Evolutionary conservation across 2,113 vertebrate species (phyloP), one percentile per base, ranked within the genome.

Genomic region (Silurus glanis): DNA sequence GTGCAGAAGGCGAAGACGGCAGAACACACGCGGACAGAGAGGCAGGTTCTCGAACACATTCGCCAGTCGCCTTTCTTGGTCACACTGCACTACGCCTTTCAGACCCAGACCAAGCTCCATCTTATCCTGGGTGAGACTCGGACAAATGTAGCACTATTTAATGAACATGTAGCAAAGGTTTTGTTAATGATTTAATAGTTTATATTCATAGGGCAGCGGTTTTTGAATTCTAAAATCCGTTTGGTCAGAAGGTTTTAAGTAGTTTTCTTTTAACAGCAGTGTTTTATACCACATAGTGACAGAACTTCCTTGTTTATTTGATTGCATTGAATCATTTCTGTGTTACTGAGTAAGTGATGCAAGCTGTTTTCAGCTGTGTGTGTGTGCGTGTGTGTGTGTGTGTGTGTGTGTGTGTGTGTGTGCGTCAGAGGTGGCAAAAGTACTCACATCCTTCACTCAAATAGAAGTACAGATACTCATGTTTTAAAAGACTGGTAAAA

Each of bases 71-170:
- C 97, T 37, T 98, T 97, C 93, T 94, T 98, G 87, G 97, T 98
- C 88, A 97, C 97, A 0, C 95, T 98, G 83, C 97, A 97, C 92
- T 98, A 98, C 1, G 97, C 97, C 92, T 98, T 98, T 91, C 97
- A 98, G 93, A 98, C 97, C 0, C 96, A 97, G 12, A 95, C 96
- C 91, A 97, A 97, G 84, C 95, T 97, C 67, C 97, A 98, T 87
- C 97, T 97, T 83, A 97, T 98, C 91, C 93, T 98, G 75, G 97
- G 97, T 98, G 90, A 94, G 94, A 53, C n/a, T 49, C 16, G 4
- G 21, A 5, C 12, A 16, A 17, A 25, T 23, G 17, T 67, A 12
- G 25, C 25, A 17, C 6, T 1, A 23, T 51, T 74, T 23, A 23
- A 23, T 49, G 3, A 74, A 74, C 8, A 21, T 47, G 19, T 49